Conservation (phyloP, 2,113 vertebrate genomes). For the Alethe diademata region DNA sequence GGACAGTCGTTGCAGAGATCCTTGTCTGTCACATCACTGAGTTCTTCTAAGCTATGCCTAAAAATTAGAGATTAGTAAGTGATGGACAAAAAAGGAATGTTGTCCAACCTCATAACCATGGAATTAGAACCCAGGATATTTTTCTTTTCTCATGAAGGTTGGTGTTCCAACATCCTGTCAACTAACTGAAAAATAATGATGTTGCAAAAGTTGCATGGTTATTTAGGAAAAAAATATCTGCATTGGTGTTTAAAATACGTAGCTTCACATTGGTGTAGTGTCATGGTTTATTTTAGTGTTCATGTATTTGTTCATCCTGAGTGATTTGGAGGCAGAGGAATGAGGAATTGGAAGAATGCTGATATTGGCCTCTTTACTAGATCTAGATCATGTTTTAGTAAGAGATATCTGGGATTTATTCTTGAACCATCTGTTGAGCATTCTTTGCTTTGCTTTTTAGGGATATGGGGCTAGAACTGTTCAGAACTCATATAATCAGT, state of each 20-base stretch:
- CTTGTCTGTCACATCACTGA: background rate
- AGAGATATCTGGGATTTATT: background rate
- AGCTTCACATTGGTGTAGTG: background rate
- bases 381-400: background rate
- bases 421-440: background rate
- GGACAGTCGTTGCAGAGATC: background rate
- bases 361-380: background rate
- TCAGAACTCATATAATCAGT: slow-evolving; percentile 97
- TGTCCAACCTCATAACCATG: background rate
- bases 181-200: background rate
- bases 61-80: background rate
- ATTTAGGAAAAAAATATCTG: background rate
- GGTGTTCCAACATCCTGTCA: background rate
- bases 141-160: background rate
- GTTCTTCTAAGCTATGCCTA: background rate
- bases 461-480: slow-evolving; percentile 99
- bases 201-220: background rate
- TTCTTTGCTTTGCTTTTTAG: slow-evolving; percentile 69
- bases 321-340: background rate
- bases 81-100: background rate
- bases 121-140: background rate
- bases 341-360: background rate
- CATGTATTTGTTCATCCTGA: background rate
- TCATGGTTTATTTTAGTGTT: background rate
- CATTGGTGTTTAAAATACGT: background rate